phyloP scores from a whole-genome alignment of 2,888 invertebrate species.

The Eupsilia transversa region DNA sequence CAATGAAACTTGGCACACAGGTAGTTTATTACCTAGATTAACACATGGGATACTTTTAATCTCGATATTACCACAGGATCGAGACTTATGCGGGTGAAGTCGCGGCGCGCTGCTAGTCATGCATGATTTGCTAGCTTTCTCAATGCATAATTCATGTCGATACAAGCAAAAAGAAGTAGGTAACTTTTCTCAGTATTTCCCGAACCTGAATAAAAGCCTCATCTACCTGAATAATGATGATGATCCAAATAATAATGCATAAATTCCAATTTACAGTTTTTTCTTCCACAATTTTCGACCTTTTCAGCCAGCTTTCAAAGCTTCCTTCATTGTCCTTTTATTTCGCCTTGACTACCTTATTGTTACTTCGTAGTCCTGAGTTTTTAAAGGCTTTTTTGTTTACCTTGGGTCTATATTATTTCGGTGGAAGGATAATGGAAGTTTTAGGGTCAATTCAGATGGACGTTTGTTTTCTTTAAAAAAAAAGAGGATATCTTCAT shows the following conservation, averaged over 20 bases:
- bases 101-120: too few species aligned
- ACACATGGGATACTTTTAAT: too few species aligned
- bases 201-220: not conserved
- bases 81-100: too few species aligned
- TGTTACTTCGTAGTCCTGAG: constrained; percentile 20
- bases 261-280: not conserved
- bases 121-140: too few species aligned
- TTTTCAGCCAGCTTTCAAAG: constrained; percentile 18
- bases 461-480: not conserved
- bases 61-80: too few species aligned
- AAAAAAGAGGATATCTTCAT: not conserved
- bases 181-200: not conserved
- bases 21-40: too few species aligned
- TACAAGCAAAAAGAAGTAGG: not conserved
- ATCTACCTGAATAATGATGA: constrained; percentile 3
- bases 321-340: constrained; percentile 35
- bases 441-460: not conserved
- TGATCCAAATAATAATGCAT: constrained; percentile 10
- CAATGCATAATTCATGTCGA: too few species aligned
- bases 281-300: constrained; percentile 4
- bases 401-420: constrained; percentile 27
- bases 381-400: constrained; percentile 26
- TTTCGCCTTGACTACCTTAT: constrained; percentile 31
- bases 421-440: not conserved
- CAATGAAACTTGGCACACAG: too few species aligned